phyloP scores from a whole-genome alignment of 2,888 invertebrate species.

The Mythimna lalbum region DNA sequence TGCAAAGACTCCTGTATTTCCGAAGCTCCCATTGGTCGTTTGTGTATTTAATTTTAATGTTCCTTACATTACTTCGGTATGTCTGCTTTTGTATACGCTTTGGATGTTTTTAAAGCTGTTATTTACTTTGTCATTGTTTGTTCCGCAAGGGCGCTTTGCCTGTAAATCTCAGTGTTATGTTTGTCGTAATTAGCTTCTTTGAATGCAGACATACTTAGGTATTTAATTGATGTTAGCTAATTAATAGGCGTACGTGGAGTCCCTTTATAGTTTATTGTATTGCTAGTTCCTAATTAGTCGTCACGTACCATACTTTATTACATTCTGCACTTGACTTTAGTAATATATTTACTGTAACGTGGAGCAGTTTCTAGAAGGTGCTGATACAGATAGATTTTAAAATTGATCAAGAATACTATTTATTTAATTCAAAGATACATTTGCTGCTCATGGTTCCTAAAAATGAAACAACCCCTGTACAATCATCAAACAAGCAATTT shows the following conservation, averaged over 20 bases:
- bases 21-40: conserved; percentile 54
- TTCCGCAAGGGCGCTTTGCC: conserved; percentile 24
- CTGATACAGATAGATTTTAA: no score
- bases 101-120: conserved; percentile 21
- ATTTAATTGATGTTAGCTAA: conserved; percentile 71
- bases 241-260: conserved; percentile 62
- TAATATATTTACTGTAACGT: conserved; percentile 18
- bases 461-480: no score
- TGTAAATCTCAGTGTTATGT: neutral
- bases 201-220: conserved; percentile 68
- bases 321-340: conserved; percentile 45
- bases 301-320: conserved; percentile 40
- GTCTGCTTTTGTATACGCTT: conserved; percentile 59
- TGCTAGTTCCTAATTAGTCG: conserved; percentile 42
- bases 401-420: no score
- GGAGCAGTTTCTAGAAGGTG: conserved; percentile 31
- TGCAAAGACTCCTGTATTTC: conserved; percentile 36
- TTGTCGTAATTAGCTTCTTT: neutral
- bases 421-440: no score
- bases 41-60: conserved; percentile 57
- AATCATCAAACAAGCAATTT: no score
- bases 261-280: conserved; percentile 55
- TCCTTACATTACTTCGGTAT: conserved; percentile 62
- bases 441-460: no score
- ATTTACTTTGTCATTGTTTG: conserved; percentile 1